Percentiles rank a stretch among this genome's conserved stretches.
Conservation (phyloP, 2,113 vertebrate species). For the Pipa parva region DNA sequence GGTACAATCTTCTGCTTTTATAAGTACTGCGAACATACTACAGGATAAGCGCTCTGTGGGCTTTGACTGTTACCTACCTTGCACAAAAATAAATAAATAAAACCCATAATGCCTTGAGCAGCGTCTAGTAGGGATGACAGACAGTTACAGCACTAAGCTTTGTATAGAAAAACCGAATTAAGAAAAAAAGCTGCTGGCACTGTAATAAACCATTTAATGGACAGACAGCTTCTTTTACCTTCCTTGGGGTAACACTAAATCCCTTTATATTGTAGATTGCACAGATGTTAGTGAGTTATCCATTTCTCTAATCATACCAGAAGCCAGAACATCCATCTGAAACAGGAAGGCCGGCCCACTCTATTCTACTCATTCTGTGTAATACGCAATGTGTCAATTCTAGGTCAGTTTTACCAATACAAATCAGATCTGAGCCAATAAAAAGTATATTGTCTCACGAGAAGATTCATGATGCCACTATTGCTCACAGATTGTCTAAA, state of each 20-base stretch:
- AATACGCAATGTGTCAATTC: conserved; percentile 79
- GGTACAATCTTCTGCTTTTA: conserved; percentile 64
- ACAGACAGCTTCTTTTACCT: conserved; percentile 94
- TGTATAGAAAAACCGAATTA: conserved; percentile 93
- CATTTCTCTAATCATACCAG: conserved; percentile 91
- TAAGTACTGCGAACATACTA: conserved; percentile 76
- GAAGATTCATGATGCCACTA: conserved; percentile 84
- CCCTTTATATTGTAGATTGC: conserved; percentile 97
- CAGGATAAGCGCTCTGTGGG: conserved; percentile 73
- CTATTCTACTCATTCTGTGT: conserved; percentile 61
- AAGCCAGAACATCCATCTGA: conserved; percentile 89
- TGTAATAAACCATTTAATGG: conserved; percentile 99
- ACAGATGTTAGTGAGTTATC: conserved; percentile 98
- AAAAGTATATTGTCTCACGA: conserved; percentile 84
- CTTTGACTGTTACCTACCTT: conserved; percentile 85
- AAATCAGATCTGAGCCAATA: conserved; percentile 93
- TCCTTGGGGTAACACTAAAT: conserved; percentile 96
- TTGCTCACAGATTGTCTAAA: conserved; percentile 81
- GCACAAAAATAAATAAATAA: conserved; percentile 52
- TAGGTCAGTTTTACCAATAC: conserved; percentile 90
- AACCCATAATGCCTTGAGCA: conserved; percentile 71
- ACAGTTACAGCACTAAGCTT: conserved; percentile 80
- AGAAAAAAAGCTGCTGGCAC: conserved; percentile 91
- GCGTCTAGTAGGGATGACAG: conserved; percentile 86
- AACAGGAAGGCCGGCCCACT: conserved; percentile 78